Evolutionary conservation across 2,888 invertebrate genomes (phyloP).

Genomic region (Drosophila melanosoma): DNA sequence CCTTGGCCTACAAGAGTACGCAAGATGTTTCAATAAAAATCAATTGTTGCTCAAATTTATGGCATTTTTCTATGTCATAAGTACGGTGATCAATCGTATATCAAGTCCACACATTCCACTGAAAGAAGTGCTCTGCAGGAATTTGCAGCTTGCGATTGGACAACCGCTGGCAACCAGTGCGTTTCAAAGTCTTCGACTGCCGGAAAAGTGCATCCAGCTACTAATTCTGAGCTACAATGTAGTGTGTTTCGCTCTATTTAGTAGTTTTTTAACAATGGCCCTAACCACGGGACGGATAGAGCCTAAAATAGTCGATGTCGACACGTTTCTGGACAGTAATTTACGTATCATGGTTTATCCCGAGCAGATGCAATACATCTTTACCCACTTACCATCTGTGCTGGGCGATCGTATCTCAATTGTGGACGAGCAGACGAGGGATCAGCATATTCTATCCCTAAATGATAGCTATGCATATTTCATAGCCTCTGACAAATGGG

Average conservation of each 20-base stretch:
- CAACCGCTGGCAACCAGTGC: not conserved
- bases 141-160: not conserved
- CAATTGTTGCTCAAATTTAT: not conserved
- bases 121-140: not conserved
- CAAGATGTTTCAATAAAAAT: not conserved
- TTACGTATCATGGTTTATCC: conserved; percentile 22
- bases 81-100: conserved; percentile 3
- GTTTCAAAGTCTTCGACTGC: not conserved
- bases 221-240: not conserved
- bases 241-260: not conserved
- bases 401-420: conserved; percentile 12
- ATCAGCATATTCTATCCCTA: conserved; percentile 9
- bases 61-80: not conserved
- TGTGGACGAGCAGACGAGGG: conserved; percentile 3
- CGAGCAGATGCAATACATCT: not conserved
- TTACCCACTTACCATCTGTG: conserved; percentile 15
- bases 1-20: not conserved
- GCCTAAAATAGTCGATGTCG: conserved; percentile 19
- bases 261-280: not conserved
- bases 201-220: conserved; percentile 19
- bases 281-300: not conserved
- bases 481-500: conserved; percentile 8
- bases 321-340: conserved; percentile 22
- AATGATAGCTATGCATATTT: conserved; percentile 40
- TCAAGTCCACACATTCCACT: not conserved